Percentiles rank a stretch among this genome's conserved stretches.
These are phyloP conservation scores for Ridgeia piscesae DNA, from an alignment of 1,140 invertebrate genomes.

Conservation along the genomic window DNA sequence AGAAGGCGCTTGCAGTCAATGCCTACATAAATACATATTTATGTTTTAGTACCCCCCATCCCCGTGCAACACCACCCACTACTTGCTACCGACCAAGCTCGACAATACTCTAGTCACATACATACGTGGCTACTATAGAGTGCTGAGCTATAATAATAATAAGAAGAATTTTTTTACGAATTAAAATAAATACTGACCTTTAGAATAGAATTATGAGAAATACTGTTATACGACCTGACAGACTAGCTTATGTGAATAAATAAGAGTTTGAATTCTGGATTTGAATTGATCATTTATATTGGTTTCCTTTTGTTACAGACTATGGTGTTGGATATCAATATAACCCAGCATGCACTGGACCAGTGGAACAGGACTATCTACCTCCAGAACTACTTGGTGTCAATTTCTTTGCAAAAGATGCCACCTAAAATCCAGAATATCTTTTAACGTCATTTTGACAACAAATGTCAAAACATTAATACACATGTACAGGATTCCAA, in stretches of 20 bases:
- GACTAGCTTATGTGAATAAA: too few relatives aligned
- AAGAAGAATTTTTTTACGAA: too few relatives aligned
- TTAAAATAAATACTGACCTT: too few relatives aligned
- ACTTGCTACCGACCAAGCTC: too few relatives aligned
- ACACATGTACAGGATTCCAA: background rate
- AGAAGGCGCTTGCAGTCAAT: too few relatives aligned
- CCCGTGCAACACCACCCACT: too few relatives aligned
- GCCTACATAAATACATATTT: too few relatives aligned
- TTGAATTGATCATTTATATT: background rate
- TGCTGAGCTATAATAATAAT: too few relatives aligned
- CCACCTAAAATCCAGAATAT: background rate
- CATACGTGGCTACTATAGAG: too few relatives aligned
- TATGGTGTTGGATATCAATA: conserved; percentile 56
- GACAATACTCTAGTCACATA: too few relatives aligned
- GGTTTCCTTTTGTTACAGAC: conserved; percentile 52
- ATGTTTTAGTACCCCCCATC: too few relatives aligned
- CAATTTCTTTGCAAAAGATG: conserved; percentile 39
- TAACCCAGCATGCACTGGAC: conserved; percentile 38
- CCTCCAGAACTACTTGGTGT: conserved; percentile 42
- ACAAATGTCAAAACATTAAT: background rate
- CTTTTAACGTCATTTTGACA: background rate
- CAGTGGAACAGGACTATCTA: conserved; percentile 50
- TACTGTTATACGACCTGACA: background rate
- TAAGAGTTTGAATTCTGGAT: too few relatives aligned
- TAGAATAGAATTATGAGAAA: background rate